These are phyloP conservation scores for Calcarius ornatus DNA, from an alignment of 2,113 vertebrate species.

Conservation along the genomic window DNA sequence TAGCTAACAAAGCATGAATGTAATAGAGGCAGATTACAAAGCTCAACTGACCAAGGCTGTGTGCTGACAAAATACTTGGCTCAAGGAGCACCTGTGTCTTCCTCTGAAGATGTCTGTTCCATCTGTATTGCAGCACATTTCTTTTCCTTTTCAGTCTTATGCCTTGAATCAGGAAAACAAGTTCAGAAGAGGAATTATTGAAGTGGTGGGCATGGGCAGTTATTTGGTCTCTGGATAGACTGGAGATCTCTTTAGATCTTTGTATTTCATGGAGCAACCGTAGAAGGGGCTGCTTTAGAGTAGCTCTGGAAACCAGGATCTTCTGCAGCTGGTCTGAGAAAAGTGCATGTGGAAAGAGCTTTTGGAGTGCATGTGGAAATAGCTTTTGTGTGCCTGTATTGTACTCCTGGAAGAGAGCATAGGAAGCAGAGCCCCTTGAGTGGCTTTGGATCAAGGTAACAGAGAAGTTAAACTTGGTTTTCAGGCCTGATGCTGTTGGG, in stretches of 20 bases:
- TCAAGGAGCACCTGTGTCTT: not conserved
- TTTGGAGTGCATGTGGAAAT: not conserved
- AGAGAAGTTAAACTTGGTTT: not conserved
- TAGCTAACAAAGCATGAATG: not conserved
- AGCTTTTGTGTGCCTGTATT: not conserved
- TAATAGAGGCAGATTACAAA: not conserved
- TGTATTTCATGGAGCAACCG: rapidly evolving
- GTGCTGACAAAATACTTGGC: not conserved
- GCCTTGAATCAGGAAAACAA: not conserved
- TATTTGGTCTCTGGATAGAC: not conserved
- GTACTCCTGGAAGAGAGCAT: not conserved
- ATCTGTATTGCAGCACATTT: not conserved
- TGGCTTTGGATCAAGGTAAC: not conserved
- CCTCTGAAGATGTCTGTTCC: not conserved
- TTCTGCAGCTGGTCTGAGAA: not conserved
- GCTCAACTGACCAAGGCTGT: not conserved
- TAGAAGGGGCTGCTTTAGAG: not conserved
- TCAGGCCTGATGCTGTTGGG: not conserved
- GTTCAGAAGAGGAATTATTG: not conserved
- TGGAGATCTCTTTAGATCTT: not conserved
- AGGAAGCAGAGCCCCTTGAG: not conserved
- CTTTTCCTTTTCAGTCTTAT: not conserved
- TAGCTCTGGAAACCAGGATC: not conserved
- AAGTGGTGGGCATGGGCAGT: not conserved
- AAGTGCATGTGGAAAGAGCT: not conserved